phyloP scores from a whole-genome alignment of 2,113 vertebrate species.

The Larimichthys crocea region DNA sequence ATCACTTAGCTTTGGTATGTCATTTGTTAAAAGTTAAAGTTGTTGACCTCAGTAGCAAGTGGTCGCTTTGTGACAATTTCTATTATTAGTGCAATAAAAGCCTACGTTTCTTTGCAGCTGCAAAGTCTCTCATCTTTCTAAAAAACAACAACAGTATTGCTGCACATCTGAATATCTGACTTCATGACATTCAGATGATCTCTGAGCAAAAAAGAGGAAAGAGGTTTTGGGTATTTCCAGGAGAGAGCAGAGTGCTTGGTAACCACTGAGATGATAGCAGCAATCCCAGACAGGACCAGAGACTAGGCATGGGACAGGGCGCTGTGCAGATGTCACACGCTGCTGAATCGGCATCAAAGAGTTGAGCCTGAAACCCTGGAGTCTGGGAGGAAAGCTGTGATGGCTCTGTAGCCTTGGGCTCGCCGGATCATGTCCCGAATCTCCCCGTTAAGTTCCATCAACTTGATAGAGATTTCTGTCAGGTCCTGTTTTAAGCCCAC shows the following conservation, averaged over 20 bases:
- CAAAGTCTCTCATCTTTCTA: conserved; percentile 74
- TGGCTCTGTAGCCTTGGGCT: conserved; percentile 90
- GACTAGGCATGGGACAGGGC: conserved; percentile 11
- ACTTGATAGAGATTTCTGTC: conserved; percentile 90
- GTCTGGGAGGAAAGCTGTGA: conserved; percentile 93
- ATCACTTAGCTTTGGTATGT: conserved; percentile 90
- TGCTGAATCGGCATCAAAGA: conserved; percentile 88
- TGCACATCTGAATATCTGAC: conserved; percentile 82
- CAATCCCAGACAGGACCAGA: conserved; percentile 80
- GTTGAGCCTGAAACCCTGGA: conserved; percentile 91
- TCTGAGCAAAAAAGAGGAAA: conserved; percentile 81
- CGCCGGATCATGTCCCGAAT: conserved; percentile 94
- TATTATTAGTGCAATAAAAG: conserved; percentile 86
- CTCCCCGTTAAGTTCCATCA: conserved; percentile 95
- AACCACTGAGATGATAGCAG: conserved; percentile 84
- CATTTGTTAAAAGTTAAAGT: conserved; percentile 81
- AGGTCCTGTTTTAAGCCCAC: conserved; percentile 96
- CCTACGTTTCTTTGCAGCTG: conserved; percentile 60
- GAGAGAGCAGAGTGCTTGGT: conserved; percentile 79
- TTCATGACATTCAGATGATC: conserved; percentile 76
- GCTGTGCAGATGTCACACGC: conserved; percentile 47
- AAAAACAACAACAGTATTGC: conserved; percentile 79
- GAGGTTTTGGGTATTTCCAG: conserved; percentile 83
- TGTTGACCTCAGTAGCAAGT: conserved; percentile 87
- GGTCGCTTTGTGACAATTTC: conserved; percentile 81